Base-by-base conservation (phyloP, 2,888 invertebrate genomes). In the Drosophila monieri region DNA sequence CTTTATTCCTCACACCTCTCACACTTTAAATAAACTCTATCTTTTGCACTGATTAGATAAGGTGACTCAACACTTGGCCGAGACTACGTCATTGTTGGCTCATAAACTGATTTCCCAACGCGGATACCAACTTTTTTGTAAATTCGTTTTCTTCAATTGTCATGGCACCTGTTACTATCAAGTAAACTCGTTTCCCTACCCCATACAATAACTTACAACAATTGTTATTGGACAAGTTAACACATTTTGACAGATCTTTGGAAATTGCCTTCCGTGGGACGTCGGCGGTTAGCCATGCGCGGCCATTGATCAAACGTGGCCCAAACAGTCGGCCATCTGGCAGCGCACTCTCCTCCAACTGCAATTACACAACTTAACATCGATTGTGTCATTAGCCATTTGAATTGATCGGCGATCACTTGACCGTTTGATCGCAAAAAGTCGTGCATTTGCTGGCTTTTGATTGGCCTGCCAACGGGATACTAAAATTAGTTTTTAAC, bases 181-280 rank as follows among this genome's bases (percentile, higher is more conserved):
- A 15, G 30, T 9, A 55, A 64, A 66, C 65, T 49, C 25, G 65
- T 44, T 66, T 66, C 44, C 27, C 25, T 10, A 15, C 48, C 44
- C n/a, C 54, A 56, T 6, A 43, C 41, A 21, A 51, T 46, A 66
- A 39, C 35, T 51, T 46, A 65, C 66, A 65, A 65, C 65, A 55
- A 66, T 66, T 44, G 65, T 56, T 59, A 18, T 51, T 79, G 74
- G 30, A 59, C 51, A 47, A 51, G 62, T 80, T 58, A 43, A 57
- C 60, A 72, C 78, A 65, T 65, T 78, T 74, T 69, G 80, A 80
- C 76, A 60, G 74, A 47, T 77, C 47, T 72, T 71, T 72, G 60
- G 53, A 59, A 60, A 78, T 76, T 53, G 85, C 83, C 83, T 81
- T 64, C 85, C 73, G 76, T 58, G 79, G 80, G 48, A n/a, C 46